phyloP scores from a whole-genome alignment of 2,888 invertebrate genomes.

The Doris montereyensis region DNA sequence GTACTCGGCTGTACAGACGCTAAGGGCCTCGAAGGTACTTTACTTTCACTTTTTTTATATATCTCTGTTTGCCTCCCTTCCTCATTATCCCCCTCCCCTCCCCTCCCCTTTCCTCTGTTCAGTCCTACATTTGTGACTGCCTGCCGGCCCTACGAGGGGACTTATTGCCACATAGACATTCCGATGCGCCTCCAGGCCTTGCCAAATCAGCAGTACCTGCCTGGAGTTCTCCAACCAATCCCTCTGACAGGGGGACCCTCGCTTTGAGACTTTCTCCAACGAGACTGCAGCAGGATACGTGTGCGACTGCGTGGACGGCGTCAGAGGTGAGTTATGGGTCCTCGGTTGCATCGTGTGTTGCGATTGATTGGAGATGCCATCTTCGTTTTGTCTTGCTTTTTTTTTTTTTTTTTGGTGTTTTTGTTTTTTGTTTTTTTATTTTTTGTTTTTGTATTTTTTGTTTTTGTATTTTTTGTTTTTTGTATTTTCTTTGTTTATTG shows the following conservation, averaged over 20 bases:
- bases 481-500: not conserved
- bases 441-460: too few relatives aligned
- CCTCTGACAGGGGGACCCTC: slow-evolving; percentile 47
- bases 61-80: too few relatives aligned
- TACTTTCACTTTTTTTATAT: too few relatives aligned
- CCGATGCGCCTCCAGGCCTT: slow-evolving; percentile 80
- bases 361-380: too few relatives aligned
- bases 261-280: slow-evolving; percentile 70
- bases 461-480: too few relatives aligned
- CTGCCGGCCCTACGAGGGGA: too few relatives aligned
- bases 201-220: slow-evolving; percentile 64
- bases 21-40: too few relatives aligned
- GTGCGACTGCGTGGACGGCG: slow-evolving; percentile 65
- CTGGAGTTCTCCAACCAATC: slow-evolving; percentile 58
- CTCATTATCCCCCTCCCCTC: too few relatives aligned
- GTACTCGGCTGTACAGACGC: too few relatives aligned
- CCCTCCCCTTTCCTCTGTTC: slow-evolving; percentile 39
- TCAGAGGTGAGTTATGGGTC: too few relatives aligned
- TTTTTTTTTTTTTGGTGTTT: not conserved
- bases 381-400: not conserved
- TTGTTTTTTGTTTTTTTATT: not conserved
- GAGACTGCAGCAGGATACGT: slow-evolving; percentile 62
- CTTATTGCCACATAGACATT: too few relatives aligned
- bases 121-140: slow-evolving; percentile 65
- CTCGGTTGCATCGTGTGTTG: too few relatives aligned